Evolutionary conservation across 2,888 invertebrate species (phyloP).

Genomic region (Escarpia spicata): DNA sequence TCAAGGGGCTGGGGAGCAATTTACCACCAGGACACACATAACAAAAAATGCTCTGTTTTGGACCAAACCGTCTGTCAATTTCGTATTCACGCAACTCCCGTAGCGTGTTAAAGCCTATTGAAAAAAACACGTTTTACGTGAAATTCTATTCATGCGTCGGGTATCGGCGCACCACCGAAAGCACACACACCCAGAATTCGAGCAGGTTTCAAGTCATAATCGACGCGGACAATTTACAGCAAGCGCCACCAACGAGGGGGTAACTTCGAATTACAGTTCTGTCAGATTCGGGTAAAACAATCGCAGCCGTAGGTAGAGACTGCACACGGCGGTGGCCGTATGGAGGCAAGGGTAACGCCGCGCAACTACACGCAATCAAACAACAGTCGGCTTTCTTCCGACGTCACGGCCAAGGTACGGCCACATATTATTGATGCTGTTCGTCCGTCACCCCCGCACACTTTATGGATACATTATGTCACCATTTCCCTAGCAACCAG

Average conservation of each 20-base stretch:
- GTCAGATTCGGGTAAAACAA: slow-evolving; percentile 2
- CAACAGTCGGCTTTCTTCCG: not conserved
- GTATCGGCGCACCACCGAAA: not conserved
- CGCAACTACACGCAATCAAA: not conserved
- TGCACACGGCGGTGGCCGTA: not conserved
- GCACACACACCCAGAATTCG: not conserved
- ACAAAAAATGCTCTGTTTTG: not conserved
- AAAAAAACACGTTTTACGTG: not conserved
- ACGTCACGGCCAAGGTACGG: not conserved
- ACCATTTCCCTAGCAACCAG: too few species aligned
- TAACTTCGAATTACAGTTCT: not conserved
- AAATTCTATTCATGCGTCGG: not conserved
- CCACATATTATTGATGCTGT: not conserved
- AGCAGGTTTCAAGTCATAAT: not conserved
- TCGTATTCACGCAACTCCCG: not conserved
- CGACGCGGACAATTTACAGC: not conserved
- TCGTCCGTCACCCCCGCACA: not conserved
- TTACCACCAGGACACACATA: not conserved
- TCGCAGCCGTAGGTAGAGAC: not conserved
- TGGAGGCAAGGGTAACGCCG: not conserved
- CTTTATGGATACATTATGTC: too few species aligned
- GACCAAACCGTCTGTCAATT: not conserved
- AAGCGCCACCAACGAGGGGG: not conserved
- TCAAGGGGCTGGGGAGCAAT: not conserved
- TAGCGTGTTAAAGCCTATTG: not conserved